These are phyloP conservation scores for Falco novaeseelandiae DNA, from an alignment of 2,797 vertebrate species.

Conservation along the genomic window DNA sequence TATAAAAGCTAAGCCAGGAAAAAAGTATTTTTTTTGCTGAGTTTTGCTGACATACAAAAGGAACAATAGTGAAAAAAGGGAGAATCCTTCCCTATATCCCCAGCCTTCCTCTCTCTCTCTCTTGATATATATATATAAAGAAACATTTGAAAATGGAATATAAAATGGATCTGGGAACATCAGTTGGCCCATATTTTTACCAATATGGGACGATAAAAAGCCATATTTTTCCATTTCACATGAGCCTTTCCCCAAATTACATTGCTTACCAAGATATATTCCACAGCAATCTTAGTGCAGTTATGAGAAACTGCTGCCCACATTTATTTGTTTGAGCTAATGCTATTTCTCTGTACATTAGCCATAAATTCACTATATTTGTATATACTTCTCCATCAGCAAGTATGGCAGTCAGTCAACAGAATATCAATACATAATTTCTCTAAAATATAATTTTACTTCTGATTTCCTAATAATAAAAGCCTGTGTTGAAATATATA, in stretches of 20 bases:
- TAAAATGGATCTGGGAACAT: not conserved
- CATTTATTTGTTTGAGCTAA: not conserved
- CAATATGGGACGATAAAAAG: not conserved
- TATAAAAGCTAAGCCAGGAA: not conserved
- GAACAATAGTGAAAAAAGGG: not conserved
- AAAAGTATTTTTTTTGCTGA: not conserved
- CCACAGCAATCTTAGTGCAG: not conserved
- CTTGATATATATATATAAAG: not conserved
- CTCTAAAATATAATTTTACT: not conserved
- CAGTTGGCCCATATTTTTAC: not conserved
- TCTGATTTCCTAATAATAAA: not conserved
- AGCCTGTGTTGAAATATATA: not conserved
- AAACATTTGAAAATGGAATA: not conserved
- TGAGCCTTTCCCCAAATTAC: not conserved
- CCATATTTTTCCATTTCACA: not conserved
- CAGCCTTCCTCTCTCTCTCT: not conserved
- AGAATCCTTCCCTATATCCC: not conserved
- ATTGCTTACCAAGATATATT: not conserved
- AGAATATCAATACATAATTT: not conserved
- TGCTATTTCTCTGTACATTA: not conserved
- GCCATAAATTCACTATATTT: not conserved
- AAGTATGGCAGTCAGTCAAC: not conserved
- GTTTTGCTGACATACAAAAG: not conserved
- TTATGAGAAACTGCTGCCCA: not conserved
- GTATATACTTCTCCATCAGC: not conserved